A percentile compares a stretch with the other conserved stretches of the same genome.
phyloP scores from a whole-genome alignment of 2,888 invertebrate species.

The Cheilosia soror region DNA sequence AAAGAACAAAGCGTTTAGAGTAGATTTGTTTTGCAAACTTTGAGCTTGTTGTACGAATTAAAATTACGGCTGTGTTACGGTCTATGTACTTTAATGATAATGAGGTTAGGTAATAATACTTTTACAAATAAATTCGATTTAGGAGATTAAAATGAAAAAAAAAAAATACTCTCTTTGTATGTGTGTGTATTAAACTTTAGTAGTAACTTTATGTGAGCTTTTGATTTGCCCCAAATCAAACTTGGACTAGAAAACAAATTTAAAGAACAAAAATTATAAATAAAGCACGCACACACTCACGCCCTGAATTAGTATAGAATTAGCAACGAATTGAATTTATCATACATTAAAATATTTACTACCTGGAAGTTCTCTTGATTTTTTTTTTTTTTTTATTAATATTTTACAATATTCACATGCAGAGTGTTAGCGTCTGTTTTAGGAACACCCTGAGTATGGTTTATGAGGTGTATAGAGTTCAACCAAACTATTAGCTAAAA shows the following conservation, averaged over 20 bases:
- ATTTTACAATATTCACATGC: slow-evolving; percentile 70
- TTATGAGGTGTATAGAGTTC: slow-evolving; percentile 35
- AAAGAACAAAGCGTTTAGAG: slow-evolving; percentile 14
- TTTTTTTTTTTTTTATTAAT: slow-evolving; percentile 36
- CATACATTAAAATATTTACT: slow-evolving; percentile 49
- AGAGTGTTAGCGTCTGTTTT: slow-evolving; percentile 54
- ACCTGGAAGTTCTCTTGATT: slow-evolving; percentile 73
- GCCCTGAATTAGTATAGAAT: slow-evolving; percentile 43
- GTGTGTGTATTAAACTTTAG: slow-evolving; percentile 24
- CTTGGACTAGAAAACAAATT: slow-evolving; percentile 61
- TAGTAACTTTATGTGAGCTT: slow-evolving; percentile 42
- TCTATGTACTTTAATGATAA: slow-evolving; percentile 35
- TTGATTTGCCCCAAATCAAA: slow-evolving; percentile 34
- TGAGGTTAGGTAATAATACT: slow-evolving; percentile 59
- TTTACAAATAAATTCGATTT: slow-evolving; percentile 54
- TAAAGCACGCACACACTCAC: slow-evolving; percentile 54
- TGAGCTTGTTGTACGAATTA: slow-evolving; percentile 16
- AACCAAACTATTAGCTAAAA: slow-evolving; percentile 40
- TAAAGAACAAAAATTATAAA: slow-evolving; percentile 32
- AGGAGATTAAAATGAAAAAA: not conserved
- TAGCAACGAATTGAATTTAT: slow-evolving; percentile 49
- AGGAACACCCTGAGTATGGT: slow-evolving; percentile 60
- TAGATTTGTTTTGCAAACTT: slow-evolving; percentile 7
- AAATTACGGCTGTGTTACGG: slow-evolving; percentile 35
- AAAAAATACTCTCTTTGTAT: slow-evolving; percentile 1